Base-by-base conservation (phyloP, 1,140 invertebrate genomes). In the Drosophila insularis region DNA sequence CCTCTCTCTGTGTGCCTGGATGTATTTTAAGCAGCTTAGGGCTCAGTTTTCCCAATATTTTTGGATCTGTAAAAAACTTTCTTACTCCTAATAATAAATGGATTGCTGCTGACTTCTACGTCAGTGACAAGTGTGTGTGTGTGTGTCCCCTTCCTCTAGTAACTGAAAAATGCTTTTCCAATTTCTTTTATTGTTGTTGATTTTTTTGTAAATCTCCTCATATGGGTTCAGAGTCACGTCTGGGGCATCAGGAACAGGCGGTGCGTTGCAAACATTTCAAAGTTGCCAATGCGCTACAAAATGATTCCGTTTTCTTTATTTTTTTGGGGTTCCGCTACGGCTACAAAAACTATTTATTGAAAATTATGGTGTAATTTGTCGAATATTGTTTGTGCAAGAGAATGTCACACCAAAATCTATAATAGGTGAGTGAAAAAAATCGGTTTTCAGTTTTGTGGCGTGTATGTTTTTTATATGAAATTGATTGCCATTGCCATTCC, bases 261-360 rank as follows among this genome's bases (percentile, higher is more conserved):
- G 84, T 73, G 84, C 75, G 75, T 71, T 62, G 63, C 54, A 68
- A 64, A 67, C 68, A 64, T 58, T 63, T 54, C 71, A 64, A 81
- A 75, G 81, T 75, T 68, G 59, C 43, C 35, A 62, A 68, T 72
- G 81, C 81, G 71, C 43, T 21, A 50, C 43, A 50, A 81, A 87
- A 86, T 86, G 86, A 19, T 46, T 46, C 8, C 17, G 2, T 11
- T 4, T 50, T 43, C 40, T 14, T 46, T 19, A n/a, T 11, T 50
- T 50, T 50, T 4, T 21, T 2, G 5, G 27, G 27, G 27, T 27
- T 27, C 27, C 27, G 2, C 32, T 35, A 35, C 32, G 10, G 17
- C 43, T 50, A 50, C 17, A 67, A 70, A 81, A 89, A 87, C 84
- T 87, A 87, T 87, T 89, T 89, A 87, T 87, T 89, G 84, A 87